These are phyloP conservation scores for Limenitis camilla DNA, from an alignment of 2,888 invertebrate species.

Conservation along the genomic window DNA sequence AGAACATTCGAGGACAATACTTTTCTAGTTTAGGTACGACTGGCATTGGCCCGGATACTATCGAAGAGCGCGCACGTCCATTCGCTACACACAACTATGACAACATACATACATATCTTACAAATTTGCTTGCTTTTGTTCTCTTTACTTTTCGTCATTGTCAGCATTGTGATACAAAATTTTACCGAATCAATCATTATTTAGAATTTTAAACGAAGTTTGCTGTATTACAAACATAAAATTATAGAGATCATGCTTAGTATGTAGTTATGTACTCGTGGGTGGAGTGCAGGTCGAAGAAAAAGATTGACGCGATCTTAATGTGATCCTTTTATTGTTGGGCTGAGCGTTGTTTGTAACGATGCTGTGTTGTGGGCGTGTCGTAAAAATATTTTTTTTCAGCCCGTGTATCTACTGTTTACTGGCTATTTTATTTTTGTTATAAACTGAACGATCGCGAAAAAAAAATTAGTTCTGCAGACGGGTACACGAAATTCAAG, in stretches of 20 bases:
- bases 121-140: background rate
- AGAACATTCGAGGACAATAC: slow-evolving; percentile 72
- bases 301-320: slow-evolving; percentile 41
- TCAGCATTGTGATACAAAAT: too few relatives aligned
- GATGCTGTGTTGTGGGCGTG: slow-evolving; percentile 48
- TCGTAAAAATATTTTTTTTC: slow-evolving; percentile 53
- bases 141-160: background rate
- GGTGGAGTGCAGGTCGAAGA: slow-evolving; percentile 35
- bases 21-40: slow-evolving; percentile 73
- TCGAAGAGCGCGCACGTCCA: slow-evolving; percentile 66
- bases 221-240: background rate
- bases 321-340: slow-evolving; percentile 53
- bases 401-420: slow-evolving; percentile 29
- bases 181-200: too few relatives aligned
- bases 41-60: slow-evolving; percentile 73
- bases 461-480: slow-evolving; percentile 35
- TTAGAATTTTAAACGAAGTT: background rate
- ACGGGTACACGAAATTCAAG: slow-evolving; percentile 25
- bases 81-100: slow-evolving; percentile 29
- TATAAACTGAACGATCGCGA: slow-evolving; percentile 46
- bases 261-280: slow-evolving; percentile 52
- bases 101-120: too few relatives aligned
- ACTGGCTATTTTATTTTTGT: slow-evolving; percentile 44
- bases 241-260: background rate
- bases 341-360: slow-evolving; percentile 37